Evolutionary conservation across 2,888 invertebrate species (phyloP), one percentile per base, ranked within the genome.

Genomic region (Bembecia ichneumoniformis): DNA sequence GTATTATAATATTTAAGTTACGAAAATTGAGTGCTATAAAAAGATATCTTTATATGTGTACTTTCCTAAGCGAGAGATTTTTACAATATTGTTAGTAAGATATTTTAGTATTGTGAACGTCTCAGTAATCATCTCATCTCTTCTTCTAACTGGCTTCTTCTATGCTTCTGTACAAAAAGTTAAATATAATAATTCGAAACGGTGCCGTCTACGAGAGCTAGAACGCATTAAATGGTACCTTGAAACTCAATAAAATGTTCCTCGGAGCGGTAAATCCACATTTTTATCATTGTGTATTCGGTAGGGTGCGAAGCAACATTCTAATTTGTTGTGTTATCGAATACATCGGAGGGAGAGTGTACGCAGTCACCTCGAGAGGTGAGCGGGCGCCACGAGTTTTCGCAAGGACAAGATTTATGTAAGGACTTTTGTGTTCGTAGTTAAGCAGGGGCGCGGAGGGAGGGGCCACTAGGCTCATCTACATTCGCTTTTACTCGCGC

Each of bases 341-440:
- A 78, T 73, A 68, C 65, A 72, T 70, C 63, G 65, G 69, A 63
- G 65, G 64, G 68, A 49, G 68, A 65, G 63, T 66, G 68, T 72
- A 69, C 71, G 76, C 74, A 70, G 71, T 69, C 70, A 77, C 74
- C 74, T 74, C 56, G 55, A 55, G 68, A 81, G 81, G 79, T 76
- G 73, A 77, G 70, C 55, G 65, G 74, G 74, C 76, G 74, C 74
- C 76, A 65, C 67, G 74, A 77, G 74, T 74, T 76, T 65, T 68
- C 75, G 66, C 69, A 64, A 71, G 71, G 79, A 79, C 77, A 84
- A 87, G 86, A 87, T 87, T 87, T 87, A 87, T 87, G 82, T 80
- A 77, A 78, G 80, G 82, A 87, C 82, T 87, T 86, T 84, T 82
- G 79, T 84, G 81, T 87, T 87, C 84, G 79, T 77, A 78, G 84